Evolutionary conservation across 2,113 vertebrate genomes (phyloP).

Genomic region (Alethe castanea): DNA sequence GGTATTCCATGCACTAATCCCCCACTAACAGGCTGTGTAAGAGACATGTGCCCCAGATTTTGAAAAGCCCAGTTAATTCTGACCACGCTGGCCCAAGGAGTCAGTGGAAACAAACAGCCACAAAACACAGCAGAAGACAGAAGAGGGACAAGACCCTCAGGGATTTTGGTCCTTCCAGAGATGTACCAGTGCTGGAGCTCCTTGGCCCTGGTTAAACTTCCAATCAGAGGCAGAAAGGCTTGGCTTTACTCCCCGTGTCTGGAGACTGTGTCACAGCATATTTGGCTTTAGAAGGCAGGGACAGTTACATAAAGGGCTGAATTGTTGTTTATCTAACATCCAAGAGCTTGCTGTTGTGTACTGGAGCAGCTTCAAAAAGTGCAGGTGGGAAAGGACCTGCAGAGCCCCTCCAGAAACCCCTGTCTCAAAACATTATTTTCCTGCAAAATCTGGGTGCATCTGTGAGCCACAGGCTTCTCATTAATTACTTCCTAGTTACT

Average conservation of each 20-base stretch:
- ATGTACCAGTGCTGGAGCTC: background rate
- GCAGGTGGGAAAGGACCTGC: background rate
- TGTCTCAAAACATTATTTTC: background rate
- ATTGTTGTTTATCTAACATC: background rate
- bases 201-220: background rate
- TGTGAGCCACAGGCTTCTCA: background rate
- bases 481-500: background rate
- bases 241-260: background rate
- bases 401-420: background rate
- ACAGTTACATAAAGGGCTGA: constrained; percentile 25
- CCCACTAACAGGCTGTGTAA: background rate
- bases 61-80: background rate
- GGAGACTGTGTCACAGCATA: background rate
- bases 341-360: background rate
- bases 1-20: fast-evolving
- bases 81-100: background rate
- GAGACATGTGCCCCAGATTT: background rate
- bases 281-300: background rate
- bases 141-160: background rate
- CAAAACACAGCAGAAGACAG: background rate
- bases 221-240: background rate
- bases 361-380: background rate
- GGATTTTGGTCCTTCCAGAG: background rate
- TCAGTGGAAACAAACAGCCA: background rate
- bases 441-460: background rate